Evolutionary conservation across 1,140 invertebrate genomes (phyloP).

Genomic region (Steinernema feltiae): DNA sequence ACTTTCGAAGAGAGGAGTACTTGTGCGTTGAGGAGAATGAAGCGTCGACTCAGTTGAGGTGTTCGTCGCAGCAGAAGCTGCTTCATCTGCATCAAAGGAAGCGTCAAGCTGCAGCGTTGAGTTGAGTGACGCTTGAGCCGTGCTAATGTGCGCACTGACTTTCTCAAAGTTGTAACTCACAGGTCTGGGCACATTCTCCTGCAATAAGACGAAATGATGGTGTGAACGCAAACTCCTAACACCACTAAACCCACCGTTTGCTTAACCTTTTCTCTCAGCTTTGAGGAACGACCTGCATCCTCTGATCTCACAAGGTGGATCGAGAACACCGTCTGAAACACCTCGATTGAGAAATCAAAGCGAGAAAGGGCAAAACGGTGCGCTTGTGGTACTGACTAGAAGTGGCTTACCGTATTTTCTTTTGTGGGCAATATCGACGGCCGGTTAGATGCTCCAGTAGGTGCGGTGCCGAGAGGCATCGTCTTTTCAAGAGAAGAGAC

Average conservation of each 20-base stretch:
- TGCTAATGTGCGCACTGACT: neutral
- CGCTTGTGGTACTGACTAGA: neutral
- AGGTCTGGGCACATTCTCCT: neutral
- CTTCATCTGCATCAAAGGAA: neutral
- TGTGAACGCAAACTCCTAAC: neutral
- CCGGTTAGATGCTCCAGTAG: neutral
- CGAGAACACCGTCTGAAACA: slow-evolving; percentile 12
- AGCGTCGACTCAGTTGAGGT: neutral
- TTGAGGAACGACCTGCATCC: slow-evolving; percentile 6
- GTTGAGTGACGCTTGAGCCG: neutral
- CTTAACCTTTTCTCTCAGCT: neutral
- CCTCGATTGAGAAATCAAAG: neutral
- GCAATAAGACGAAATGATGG: neutral
- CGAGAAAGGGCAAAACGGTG: slow-evolving; percentile 7
- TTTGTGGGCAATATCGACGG: neutral
- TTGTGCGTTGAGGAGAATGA: neutral
- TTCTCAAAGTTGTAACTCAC: neutral
- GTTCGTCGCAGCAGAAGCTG: neutral
- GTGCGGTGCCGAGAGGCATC: neutral
- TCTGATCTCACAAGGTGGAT: slow-evolving; percentile 13
- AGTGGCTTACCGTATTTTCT: neutral
- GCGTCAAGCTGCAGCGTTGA: neutral
- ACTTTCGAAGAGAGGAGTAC: neutral
- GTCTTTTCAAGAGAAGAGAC: slow-evolving; percentile 3
- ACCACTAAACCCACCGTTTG: neutral